Evolutionary conservation across 1,140 invertebrate species (phyloP).

Genomic region (Caerostris extrusa): DNA sequence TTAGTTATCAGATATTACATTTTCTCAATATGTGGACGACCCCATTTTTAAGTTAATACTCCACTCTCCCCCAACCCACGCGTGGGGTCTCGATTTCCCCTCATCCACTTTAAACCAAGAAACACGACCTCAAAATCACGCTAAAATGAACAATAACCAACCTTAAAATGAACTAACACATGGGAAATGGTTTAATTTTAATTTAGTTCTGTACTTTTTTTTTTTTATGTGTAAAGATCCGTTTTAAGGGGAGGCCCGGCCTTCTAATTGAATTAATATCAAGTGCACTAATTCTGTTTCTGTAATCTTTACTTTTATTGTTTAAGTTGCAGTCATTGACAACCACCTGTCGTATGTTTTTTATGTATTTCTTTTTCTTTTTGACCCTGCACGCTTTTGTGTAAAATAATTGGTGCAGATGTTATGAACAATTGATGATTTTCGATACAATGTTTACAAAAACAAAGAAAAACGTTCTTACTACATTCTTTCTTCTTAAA

Average conservation of each 20-base stretch:
- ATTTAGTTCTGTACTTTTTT: too few relatives aligned
- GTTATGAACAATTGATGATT: background rate
- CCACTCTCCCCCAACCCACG: background rate
- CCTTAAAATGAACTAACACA: background rate
- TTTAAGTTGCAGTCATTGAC: background rate
- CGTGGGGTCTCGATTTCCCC: background rate
- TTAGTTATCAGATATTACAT: too few relatives aligned
- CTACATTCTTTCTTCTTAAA: too few relatives aligned
- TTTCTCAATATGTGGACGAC: background rate
- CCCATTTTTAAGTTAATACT: background rate
- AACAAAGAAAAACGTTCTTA: too few relatives aligned
- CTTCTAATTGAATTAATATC: conserved; percentile 14
- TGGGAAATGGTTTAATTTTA: background rate
- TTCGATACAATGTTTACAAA: too few relatives aligned
- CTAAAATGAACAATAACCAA: conserved; percentile 22
- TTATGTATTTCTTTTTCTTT: background rate
- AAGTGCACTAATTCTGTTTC: conserved; percentile 1
- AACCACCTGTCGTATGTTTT: background rate
- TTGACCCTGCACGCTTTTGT: background rate
- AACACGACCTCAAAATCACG: background rate
- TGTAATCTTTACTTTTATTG: background rate
- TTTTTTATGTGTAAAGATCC: background rate
- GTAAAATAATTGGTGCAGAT: background rate
- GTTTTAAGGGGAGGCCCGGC: background rate
- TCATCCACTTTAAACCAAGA: background rate